phyloP scores from a whole-genome alignment of 2,888 invertebrate species.

The Sarcophaga rosellei region DNA sequence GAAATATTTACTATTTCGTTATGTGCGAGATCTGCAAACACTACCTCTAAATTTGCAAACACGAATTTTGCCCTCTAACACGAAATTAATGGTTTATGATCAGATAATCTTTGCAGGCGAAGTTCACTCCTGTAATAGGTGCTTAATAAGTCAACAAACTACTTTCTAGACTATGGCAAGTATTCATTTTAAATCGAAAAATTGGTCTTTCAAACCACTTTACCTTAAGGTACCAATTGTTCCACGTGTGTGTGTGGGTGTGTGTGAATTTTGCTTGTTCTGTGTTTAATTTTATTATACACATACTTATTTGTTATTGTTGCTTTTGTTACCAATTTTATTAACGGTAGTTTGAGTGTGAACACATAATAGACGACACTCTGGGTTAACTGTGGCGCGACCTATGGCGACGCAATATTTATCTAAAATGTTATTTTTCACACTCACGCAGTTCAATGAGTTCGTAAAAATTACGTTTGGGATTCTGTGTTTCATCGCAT shows the following conservation, averaged over 20 bases:
- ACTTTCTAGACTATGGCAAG: too few species aligned
- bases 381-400: constrained; percentile 68
- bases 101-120: too few species aligned
- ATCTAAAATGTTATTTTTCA: constrained; percentile 82
- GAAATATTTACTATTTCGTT: too few species aligned
- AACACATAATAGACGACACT: constrained; percentile 54
- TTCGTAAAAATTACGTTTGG: constrained; percentile 81
- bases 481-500: constrained; percentile 74
- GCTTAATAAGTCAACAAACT: too few species aligned
- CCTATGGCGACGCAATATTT: constrained; percentile 78
- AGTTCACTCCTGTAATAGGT: too few species aligned
- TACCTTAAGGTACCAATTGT: too few species aligned
- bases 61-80: too few species aligned
- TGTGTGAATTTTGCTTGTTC: constrained; percentile 8
- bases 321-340: constrained; percentile 46
- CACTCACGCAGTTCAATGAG: constrained; percentile 82
- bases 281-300: constrained; percentile 51
- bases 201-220: background rate
- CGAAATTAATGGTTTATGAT: too few species aligned
- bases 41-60: too few species aligned
- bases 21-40: too few species aligned
- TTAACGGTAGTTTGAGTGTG: constrained; percentile 9
- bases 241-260: background rate
- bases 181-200: background rate
- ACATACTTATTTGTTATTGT: constrained; percentile 19